Evolutionary conservation across 1,140 invertebrate species (phyloP).

Genomic region (Lordiphosa collinella): DNA sequence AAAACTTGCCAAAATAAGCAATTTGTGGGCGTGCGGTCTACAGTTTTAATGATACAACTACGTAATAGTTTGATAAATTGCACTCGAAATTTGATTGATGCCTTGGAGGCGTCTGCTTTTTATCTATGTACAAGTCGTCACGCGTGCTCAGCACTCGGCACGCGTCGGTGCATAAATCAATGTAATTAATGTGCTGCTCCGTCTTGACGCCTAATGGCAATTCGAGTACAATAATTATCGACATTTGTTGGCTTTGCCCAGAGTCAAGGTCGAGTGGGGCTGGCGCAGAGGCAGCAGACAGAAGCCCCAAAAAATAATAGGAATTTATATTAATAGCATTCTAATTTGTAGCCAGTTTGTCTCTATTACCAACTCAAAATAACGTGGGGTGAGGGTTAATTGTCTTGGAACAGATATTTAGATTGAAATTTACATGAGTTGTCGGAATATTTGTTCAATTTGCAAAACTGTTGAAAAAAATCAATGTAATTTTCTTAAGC

Average conservation of each 20-base stretch:
- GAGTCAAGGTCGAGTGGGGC: conserved; percentile 7
- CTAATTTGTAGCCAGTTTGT: conserved; percentile 50
- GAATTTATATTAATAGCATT: conserved; percentile 62
- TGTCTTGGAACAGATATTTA: conserved; percentile 24
- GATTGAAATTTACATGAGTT: no score
- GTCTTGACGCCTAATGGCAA: conserved; percentile 46
- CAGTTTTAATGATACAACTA: conserved; percentile 61
- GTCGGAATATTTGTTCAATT: no score
- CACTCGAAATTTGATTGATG: conserved; percentile 69
- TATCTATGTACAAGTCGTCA: conserved; percentile 49
- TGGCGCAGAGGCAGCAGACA: neutral
- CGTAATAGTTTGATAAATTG: conserved; percentile 75
- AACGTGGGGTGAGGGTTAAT: conserved; percentile 9
- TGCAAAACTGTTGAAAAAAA: no score
- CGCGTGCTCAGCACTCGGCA: conserved; percentile 21
- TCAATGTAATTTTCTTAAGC: no score
- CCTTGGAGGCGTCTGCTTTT: conserved; percentile 12
- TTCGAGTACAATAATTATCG: conserved; percentile 64
- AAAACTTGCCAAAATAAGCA: conserved; percentile 27
- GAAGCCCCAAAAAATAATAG: neutral
- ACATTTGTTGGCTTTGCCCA: conserved; percentile 37
- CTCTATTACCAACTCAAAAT: conserved; percentile 9
- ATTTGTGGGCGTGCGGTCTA: conserved; percentile 57
- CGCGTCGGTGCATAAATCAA: conserved; percentile 65
- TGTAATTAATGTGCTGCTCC: conserved; percentile 61